Conservation (phyloP, 2,113 vertebrate genomes). For the Falcunculus frontatus region DNA sequence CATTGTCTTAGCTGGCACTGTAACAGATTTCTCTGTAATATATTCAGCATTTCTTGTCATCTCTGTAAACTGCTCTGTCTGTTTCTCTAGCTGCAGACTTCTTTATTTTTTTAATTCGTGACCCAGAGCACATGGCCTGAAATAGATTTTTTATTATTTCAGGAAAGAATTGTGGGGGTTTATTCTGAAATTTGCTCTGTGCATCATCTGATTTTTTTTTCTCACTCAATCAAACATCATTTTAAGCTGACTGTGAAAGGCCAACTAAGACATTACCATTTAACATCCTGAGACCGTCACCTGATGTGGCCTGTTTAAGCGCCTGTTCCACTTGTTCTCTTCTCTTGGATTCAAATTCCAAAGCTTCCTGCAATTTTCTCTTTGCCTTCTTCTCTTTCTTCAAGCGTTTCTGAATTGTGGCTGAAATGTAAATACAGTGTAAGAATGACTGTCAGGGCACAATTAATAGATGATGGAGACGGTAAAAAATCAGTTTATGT, state of each 20-base stretch:
- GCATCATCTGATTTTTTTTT: neutral
- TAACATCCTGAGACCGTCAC: conserved; percentile 80
- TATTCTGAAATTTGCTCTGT: conserved; percentile 13
- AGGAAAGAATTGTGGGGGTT: neutral
- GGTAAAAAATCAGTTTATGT: neutral
- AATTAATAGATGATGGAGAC: neutral
- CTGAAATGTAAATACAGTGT: conserved; percentile 60
- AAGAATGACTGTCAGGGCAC: neutral
- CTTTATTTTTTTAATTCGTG: conserved; percentile 36
- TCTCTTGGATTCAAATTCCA: conserved; percentile 88
- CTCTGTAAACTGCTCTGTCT: conserved; percentile 23
- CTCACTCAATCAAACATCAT: neutral
- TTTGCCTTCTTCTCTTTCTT: conserved; percentile 92
- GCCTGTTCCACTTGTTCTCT: conserved; percentile 88
- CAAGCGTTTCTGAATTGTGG: conserved; percentile 87
- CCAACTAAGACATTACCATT: conserved; percentile 74
- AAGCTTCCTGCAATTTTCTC: conserved; percentile 90
- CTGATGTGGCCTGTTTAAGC: conserved; percentile 79
- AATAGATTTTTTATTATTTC: conserved; percentile 50
- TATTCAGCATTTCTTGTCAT: conserved; percentile 47
- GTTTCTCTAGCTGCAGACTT: conserved; percentile 7
- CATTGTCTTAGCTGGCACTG: conserved; percentile 58
- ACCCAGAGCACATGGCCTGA: conserved; percentile 18
- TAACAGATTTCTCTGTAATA: conserved; percentile 52
- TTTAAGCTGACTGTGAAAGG: conserved; percentile 30